phyloP scores from a whole-genome alignment of 2,888 invertebrate species.

The Hermaeophaga mercurialis region DNA sequence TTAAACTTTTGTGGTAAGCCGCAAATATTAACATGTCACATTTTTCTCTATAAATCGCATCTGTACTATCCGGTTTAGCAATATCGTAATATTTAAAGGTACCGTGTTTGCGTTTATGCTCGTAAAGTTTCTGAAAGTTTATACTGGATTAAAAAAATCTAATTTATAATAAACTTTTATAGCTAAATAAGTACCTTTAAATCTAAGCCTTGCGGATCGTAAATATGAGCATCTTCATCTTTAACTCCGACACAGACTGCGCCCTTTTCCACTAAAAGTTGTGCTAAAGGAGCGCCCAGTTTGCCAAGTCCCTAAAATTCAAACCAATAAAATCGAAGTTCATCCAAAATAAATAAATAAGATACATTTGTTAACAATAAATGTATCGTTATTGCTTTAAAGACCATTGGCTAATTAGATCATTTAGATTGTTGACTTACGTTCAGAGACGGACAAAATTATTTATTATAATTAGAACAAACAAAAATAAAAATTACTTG shows the following conservation, averaged over 20 bases:
- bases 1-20: slow-evolving; percentile 49
- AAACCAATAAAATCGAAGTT: too few species aligned
- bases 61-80: slow-evolving; percentile 40
- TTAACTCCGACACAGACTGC: slow-evolving; percentile 53
- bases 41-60: slow-evolving; percentile 46
- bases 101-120: slow-evolving; percentile 44
- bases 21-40: slow-evolving; percentile 53
- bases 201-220: slow-evolving; percentile 49
- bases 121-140: slow-evolving; percentile 45
- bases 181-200: slow-evolving; percentile 32
- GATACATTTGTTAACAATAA: too few species aligned
- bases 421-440: too few species aligned
- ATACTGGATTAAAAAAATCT: too few species aligned
- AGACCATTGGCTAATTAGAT: too few species aligned
- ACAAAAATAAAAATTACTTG: slow-evolving; percentile 39
- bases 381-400: too few species aligned
- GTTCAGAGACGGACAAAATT: too few species aligned
- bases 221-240: slow-evolving; percentile 49
- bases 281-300: slow-evolving; percentile 46
- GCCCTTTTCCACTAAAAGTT: slow-evolving; percentile 44
- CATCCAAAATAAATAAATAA: too few species aligned
- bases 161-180: too few species aligned
- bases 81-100: slow-evolving; percentile 43
- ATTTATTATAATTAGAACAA: too few species aligned
- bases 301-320: slow-evolving; percentile 50